These are phyloP conservation scores for Eucera pruinosa DNA, from an alignment of 2,888 invertebrate genomes.

Conservation along the genomic window DNA sequence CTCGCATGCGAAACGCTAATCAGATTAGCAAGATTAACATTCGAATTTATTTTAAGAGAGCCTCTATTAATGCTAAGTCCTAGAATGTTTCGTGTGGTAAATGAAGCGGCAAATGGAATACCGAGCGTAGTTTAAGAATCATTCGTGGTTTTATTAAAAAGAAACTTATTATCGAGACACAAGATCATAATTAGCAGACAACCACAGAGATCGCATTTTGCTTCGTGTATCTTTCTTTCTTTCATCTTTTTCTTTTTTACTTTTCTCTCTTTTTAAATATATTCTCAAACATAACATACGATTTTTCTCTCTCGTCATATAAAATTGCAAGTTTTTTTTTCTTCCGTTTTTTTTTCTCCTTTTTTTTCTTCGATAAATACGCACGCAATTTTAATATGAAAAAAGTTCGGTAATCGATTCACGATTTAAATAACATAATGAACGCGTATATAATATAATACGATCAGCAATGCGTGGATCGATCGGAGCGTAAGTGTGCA, in stretches of 20 bases:
- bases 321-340: constrained; percentile 33
- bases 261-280: constrained; percentile 21
- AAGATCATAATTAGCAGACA: constrained; percentile 32
- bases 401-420: constrained; percentile 10
- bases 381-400: constrained; percentile 28
- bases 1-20: too few relatives aligned
- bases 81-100: background rate
- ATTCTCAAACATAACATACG: constrained; percentile 50
- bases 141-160: constrained; percentile 35
- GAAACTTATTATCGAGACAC: constrained; percentile 11
- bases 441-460: constrained; percentile 17
- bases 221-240: background rate
- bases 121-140: constrained; percentile 8
- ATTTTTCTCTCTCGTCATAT: constrained; percentile 29
- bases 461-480: constrained; percentile 25
- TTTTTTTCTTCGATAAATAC: constrained; percentile 6
- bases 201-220: constrained; percentile 14
- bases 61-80: background rate
- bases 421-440: constrained; percentile 14
- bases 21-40: too few relatives aligned
- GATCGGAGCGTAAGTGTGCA: constrained; percentile 48
- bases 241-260: too few relatives aligned
- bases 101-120: constrained; percentile 9
- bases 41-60: too few relatives aligned
- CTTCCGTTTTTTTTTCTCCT: constrained; percentile 8